Base-by-base conservation (phyloP, 2,113 vertebrate species). In the Nothobranchius kuhntae region DNA sequence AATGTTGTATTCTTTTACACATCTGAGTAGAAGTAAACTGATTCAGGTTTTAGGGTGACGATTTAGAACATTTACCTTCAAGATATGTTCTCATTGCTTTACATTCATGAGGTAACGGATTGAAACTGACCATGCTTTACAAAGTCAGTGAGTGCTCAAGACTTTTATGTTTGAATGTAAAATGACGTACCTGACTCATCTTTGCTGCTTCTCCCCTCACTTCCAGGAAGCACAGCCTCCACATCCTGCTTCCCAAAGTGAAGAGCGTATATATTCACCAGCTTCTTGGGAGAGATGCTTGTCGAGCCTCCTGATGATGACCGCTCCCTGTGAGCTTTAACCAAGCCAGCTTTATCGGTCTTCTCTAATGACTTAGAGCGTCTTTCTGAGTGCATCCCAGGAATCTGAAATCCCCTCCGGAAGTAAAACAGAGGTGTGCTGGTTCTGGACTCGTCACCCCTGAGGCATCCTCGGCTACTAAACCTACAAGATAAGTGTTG, bases 291-390 rank as follows among this genome's bases (percentile, higher is more conserved):
- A 12, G 90, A 90, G 38, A 81, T 59, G 51, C 57, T 86, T 0
- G 70, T 57, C 0, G 90, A 90, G 12, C 90, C 89, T 15, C 92
- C 91, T 2, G 92, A 93, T 1, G 92, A 89, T 0, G 84, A 90
- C 17, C 88, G 81, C 13, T 86, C 85, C 38, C 93, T 74, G 71
- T 91, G 89, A 56, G 89, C 90, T 86, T 92, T 91, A 2, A 78
- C 81, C 80, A 85, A 91, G 1, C 75, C 77, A 6, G 76, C 74
- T 68, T 93, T 93, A 73, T 81, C 87, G 50, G 87, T 89, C 82
- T 93, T 90, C 60, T 95, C 93, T 65, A 93, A 88, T 36, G 94
- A 95, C 54, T 88, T 92, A 64, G 93, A 94, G 11, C 93, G 93
- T 64, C 91, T 84, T 13, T 93, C 91, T 1, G 88, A 75, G 2